These are phyloP conservation scores for Drosophila nigritarsus DNA, from an alignment of 2,888 invertebrate genomes.

Conservation along the genomic window DNA sequence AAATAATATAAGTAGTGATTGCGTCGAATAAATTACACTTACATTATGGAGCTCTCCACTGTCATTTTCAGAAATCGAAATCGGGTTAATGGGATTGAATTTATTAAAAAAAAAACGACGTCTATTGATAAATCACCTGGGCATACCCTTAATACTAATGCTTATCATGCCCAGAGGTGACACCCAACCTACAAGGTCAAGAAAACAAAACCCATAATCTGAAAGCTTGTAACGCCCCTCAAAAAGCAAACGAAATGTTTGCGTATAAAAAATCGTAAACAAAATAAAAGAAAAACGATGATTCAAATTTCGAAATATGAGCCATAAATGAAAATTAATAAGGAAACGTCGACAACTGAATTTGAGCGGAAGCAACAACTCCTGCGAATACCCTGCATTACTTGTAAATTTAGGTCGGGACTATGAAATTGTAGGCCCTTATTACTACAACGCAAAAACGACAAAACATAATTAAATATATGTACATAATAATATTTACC, in stretches of 20 bases:
- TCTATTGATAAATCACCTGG: conserved; percentile 56
- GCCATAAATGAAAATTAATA: conserved; percentile 45
- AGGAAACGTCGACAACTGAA: conserved; percentile 27
- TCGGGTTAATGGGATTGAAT: conserved; percentile 38
- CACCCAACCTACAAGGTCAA: conserved; percentile 46
- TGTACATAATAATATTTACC: neutral
- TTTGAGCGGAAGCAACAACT: conserved; percentile 22
- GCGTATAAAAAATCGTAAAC: conserved; percentile 40
- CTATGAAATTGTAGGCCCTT: neutral
- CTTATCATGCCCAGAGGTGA: conserved; percentile 27
- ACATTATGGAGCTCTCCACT: neutral
- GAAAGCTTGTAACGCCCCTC: conserved; percentile 44
- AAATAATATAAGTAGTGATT: conserved; percentile 29
- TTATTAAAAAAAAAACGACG: conserved; percentile 58
- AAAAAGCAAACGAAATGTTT: conserved; percentile 52
- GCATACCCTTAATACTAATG: conserved; percentile 43
- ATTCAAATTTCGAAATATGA: conserved; percentile 66
- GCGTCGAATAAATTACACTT: conserved; percentile 10
- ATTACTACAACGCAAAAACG: neutral
- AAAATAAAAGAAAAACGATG: conserved; percentile 47
- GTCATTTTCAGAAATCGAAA: conserved; percentile 19
- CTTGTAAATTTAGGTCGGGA: neutral
- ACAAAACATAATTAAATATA: neutral
- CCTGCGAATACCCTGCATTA: conserved; percentile 20
- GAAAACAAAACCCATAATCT: conserved; percentile 60